These are phyloP conservation scores for Eublepharis macularius DNA, from an alignment of 2,113 vertebrate species.

Conservation along the genomic window DNA sequence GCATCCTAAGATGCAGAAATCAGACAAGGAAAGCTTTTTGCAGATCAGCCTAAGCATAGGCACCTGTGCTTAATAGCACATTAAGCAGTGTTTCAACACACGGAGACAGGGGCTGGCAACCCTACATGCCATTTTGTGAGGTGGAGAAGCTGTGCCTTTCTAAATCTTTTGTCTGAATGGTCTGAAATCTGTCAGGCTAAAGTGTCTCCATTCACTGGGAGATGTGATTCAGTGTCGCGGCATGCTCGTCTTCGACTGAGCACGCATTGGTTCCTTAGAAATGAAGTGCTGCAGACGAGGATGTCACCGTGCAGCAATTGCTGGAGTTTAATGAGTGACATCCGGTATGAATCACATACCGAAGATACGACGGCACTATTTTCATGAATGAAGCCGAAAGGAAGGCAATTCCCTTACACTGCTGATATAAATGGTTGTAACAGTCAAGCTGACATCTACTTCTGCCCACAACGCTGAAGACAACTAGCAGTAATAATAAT, in stretches of 20 bases:
- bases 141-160: too few species aligned
- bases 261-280: not conserved
- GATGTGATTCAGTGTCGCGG: not conserved
- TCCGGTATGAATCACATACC: not conserved
- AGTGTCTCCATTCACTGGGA: not conserved
- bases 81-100: too few species aligned
- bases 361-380: not conserved
- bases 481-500: constrained; percentile 10
- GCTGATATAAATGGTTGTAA: not conserved
- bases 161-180: too few species aligned
- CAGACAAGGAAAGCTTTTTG: too few species aligned
- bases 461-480: constrained; percentile 1
- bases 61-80: too few species aligned
- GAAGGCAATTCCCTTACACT: constrained; percentile 19
- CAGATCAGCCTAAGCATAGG: too few species aligned
- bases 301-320: not conserved
- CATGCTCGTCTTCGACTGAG: not conserved
- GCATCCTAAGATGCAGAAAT: too few species aligned
- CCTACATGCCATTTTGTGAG: too few species aligned
- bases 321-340: constrained; percentile 30
- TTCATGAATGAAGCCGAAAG: constrained; percentile 4
- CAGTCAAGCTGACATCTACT: constrained; percentile 35
- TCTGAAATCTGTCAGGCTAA: too few species aligned
- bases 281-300: not conserved
- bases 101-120: too few species aligned